These are phyloP conservation scores for Antechinus stuartii DNA, from an alignment of 2,113 vertebrate species.

Conservation along the genomic window DNA sequence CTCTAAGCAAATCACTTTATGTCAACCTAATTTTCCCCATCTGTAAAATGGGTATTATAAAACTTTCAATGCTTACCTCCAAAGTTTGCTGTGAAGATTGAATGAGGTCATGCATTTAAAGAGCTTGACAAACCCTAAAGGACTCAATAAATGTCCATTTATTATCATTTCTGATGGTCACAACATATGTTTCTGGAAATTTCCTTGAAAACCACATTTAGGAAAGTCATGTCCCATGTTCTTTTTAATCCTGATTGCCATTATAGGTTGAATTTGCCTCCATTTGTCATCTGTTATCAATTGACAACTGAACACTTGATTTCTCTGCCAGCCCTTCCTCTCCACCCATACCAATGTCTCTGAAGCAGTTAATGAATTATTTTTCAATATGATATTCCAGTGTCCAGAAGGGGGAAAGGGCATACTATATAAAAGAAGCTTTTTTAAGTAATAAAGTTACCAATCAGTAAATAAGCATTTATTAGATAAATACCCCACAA, in stretches of 20 bases:
- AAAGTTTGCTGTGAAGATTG: neutral
- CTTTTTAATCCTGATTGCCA: neutral
- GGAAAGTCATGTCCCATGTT: neutral
- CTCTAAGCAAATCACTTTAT: conserved; percentile 13
- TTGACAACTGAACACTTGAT: neutral
- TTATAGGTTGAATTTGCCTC: neutral
- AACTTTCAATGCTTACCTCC: neutral
- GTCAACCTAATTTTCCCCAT: neutral
- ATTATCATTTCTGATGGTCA: neutral
- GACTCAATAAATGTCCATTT: neutral
- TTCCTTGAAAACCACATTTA: neutral
- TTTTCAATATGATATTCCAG: neutral
- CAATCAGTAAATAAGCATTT: neutral
- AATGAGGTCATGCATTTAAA: conserved; percentile 16
- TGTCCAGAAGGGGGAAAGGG: neutral
- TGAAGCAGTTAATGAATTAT: neutral
- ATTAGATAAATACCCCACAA: neutral
- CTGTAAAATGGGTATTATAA: neutral
- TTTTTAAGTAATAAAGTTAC: neutral
- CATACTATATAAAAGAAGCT: neutral
- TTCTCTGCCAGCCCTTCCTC: neutral
- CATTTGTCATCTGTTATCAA: neutral
- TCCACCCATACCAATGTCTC: neutral
- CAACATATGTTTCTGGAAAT: neutral
- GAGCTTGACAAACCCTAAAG: neutral